phyloP scores from a whole-genome alignment of 2,888 invertebrate genomes.

The Dryobota labecula region DNA sequence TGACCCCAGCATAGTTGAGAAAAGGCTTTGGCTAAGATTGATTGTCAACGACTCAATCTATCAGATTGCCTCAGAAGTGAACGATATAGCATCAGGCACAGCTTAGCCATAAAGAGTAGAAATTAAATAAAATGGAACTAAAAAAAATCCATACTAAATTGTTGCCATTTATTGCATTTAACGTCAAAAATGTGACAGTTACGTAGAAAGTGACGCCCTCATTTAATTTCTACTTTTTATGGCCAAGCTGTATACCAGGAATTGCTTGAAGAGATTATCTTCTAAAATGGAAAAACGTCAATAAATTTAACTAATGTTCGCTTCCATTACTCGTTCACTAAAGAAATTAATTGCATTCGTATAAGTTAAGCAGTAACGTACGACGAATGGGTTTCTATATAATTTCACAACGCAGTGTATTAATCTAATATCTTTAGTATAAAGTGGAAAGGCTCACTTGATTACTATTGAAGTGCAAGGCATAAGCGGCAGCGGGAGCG shows the following conservation, averaged over 20 bases:
- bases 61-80: not conserved
- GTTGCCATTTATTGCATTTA: too few species aligned
- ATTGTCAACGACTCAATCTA: not conserved
- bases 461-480: constrained; percentile 31
- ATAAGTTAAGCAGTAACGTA: constrained; percentile 3
- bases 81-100: not conserved
- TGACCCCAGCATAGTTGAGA: not conserved
- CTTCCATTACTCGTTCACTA: not conserved
- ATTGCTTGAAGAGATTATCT: not conserved
- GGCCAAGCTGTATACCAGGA: too few species aligned
- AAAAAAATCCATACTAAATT: too few species aligned
- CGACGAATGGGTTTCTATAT: constrained; percentile 23
- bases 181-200: too few species aligned
- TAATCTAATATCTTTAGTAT: constrained; percentile 53
- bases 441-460: constrained; percentile 49
- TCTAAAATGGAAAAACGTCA: not conserved
- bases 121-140: too few species aligned
- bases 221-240: too few species aligned
- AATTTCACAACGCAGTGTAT: constrained; percentile 40
- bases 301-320: not conserved
- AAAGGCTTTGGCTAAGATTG: not conserved
- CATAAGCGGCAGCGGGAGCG: constrained; percentile 13
- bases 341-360: constrained; percentile 13
- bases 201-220: too few species aligned
- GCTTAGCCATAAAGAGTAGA: too few species aligned